These are phyloP conservation scores for Notodonta dromedarius DNA, from an alignment of 2,888 invertebrate genomes.

Conservation along the genomic window DNA sequence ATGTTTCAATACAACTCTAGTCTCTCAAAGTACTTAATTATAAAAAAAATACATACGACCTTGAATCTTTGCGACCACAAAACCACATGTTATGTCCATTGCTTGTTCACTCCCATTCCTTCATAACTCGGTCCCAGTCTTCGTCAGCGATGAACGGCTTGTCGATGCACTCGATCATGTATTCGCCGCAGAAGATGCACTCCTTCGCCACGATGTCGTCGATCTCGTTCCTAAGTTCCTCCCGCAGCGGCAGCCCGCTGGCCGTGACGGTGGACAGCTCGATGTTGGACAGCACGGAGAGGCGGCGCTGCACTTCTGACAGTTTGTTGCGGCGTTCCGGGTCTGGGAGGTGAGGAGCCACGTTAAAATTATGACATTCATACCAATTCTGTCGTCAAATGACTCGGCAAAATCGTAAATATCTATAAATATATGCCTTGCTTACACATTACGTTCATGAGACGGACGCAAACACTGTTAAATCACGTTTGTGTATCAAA, in stretches of 20 bases:
- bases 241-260: constrained; percentile 81
- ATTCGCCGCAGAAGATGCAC: constrained; percentile 96
- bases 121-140: constrained; percentile 92
- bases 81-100: neutral
- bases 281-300: constrained; percentile 80
- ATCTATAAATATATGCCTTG: too few relatives aligned
- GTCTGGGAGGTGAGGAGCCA: constrained; percentile 53
- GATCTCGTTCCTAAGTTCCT: constrained; percentile 90
- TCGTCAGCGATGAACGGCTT: constrained; percentile 93
- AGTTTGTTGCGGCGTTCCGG: constrained; percentile 85
- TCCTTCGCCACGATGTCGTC: constrained; percentile 96
- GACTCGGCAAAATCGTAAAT: too few relatives aligned
- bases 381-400: too few relatives aligned
- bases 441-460: too few relatives aligned
- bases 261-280: constrained; percentile 72
- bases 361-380: too few relatives aligned
- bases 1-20: neutral
- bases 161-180: constrained; percentile 96
- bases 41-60: neutral
- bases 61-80: neutral
- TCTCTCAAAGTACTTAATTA: neutral
- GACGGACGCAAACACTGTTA: too few relatives aligned
- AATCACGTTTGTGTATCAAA: too few relatives aligned
- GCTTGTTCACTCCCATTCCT: constrained; percentile 90
- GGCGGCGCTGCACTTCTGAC: constrained; percentile 86